These are phyloP conservation scores for Knipowitschia caucasica DNA, from an alignment of 2,797 vertebrate species.

Conservation along the genomic window DNA sequence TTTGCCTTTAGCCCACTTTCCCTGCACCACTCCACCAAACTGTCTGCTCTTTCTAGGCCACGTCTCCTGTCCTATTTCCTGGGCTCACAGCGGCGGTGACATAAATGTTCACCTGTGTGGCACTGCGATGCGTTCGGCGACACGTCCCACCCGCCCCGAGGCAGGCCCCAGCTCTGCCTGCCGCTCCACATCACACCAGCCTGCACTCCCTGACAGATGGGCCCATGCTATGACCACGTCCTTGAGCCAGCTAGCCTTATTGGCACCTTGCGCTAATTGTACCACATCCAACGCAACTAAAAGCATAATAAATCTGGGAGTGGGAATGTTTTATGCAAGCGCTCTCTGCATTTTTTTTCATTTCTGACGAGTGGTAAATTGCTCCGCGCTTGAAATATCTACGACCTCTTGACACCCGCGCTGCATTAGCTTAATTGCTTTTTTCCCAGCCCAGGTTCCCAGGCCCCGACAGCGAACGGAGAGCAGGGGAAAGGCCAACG, in stretches of 20 bases:
- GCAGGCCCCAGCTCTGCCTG: conserved; percentile 42
- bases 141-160: conserved; percentile 70
- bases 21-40: background rate
- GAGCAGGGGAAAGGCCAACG: conserved; percentile 15
- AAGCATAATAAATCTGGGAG: conserved; percentile 96
- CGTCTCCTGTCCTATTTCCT: conserved; percentile 38
- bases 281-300: conserved; percentile 95
- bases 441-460: conserved; percentile 66
- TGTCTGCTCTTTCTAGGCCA: conserved; percentile 47
- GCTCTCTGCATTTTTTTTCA: conserved; percentile 83
- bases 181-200: conserved; percentile 78
- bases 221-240: conserved; percentile 83
- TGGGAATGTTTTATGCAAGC: conserved; percentile 89
- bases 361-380: conserved; percentile 88
- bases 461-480: conserved; percentile 32
- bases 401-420: conserved; percentile 91
- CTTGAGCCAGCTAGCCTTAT: conserved; percentile 87
- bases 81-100: conserved; percentile 39
- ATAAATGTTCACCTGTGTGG: conserved; percentile 60
- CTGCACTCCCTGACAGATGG: conserved; percentile 94
- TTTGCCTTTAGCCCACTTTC: conserved; percentile 2
- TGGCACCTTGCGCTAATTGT: conserved; percentile 94
- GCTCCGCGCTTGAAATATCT: conserved; percentile 95
- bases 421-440: conserved; percentile 97
- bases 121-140: conserved; percentile 68